Conservation (phyloP, 1,140 invertebrate genomes). For the honey bee (Apis mellifera) region DNA sequence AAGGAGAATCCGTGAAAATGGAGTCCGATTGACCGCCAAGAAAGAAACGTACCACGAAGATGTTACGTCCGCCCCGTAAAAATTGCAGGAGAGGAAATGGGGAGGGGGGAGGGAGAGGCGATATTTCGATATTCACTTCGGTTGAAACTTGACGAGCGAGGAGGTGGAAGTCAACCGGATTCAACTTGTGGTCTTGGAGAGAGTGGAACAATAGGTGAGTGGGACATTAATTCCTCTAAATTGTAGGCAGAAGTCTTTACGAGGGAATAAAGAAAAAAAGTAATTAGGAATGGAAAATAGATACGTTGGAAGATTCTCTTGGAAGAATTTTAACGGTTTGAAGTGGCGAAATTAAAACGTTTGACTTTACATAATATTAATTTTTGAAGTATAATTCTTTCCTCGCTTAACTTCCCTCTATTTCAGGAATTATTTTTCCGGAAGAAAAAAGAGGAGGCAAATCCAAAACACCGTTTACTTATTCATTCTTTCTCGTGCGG, state of each 20-base stretch:
- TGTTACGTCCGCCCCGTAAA: conserved; percentile 12
- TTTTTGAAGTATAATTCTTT: no score
- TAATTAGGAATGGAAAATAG: no score
- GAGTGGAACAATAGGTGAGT: background rate
- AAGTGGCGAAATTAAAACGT: no score
- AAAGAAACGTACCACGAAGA: conserved; percentile 44
- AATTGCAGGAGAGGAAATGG: background rate
- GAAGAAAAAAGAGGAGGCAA: background rate
- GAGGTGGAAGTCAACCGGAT: background rate
- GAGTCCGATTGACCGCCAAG: conserved; percentile 23
- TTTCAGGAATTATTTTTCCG: no score
- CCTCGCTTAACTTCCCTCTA: no score
- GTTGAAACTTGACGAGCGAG: background rate
- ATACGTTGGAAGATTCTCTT: no score
- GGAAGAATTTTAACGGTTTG: no score
- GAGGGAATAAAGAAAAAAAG: no score
- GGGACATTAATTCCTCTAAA: background rate
- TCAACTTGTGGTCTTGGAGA: no score
- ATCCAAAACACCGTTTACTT: background rate
- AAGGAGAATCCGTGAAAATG: conserved; percentile 49
- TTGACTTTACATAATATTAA: no score
- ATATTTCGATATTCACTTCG: conserved; percentile 38
- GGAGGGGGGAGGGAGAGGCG: background rate
- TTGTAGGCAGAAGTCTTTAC: background rate
- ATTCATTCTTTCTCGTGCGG: background rate